A percentile compares a stretch with the other conserved stretches of the same genome.
phyloP scores from a whole-genome alignment of 2,888 invertebrate species.

The Catocala fraxini region DNA sequence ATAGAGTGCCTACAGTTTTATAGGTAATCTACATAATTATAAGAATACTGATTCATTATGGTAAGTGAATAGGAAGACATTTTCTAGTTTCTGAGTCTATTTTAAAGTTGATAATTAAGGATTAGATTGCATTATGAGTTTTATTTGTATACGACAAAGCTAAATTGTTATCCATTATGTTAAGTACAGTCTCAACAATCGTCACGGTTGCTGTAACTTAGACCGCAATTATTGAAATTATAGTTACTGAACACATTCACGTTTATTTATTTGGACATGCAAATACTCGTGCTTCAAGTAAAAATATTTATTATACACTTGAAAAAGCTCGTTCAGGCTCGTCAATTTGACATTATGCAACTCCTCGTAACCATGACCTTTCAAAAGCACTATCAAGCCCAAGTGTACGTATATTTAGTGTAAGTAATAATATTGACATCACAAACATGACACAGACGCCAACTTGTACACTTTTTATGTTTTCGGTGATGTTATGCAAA shows the following conservation, averaged over 20 bases:
- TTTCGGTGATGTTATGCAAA: slow-evolving; percentile 27
- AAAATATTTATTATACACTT: slow-evolving; percentile 75
- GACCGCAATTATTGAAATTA: slow-evolving; percentile 38
- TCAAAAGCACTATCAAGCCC: slow-evolving; percentile 27
- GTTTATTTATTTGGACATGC: slow-evolving; percentile 49
- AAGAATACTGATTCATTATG: too few species aligned
- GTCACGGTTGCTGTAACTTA: slow-evolving; percentile 23
- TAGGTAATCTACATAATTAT: too few species aligned
- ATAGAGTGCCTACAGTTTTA: too few species aligned
- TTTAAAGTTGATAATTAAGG: too few species aligned
- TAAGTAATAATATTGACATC: slow-evolving; percentile 18
- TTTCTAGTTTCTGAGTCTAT: too few species aligned
- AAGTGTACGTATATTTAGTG: slow-evolving; percentile 22
- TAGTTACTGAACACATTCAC: slow-evolving; percentile 27
- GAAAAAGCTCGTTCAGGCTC: slow-evolving; percentile 52
- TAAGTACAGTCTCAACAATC: slow-evolving; percentile 25
- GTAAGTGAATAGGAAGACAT: too few species aligned
- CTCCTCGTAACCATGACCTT: slow-evolving; percentile 59
- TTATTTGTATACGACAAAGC: not conserved
- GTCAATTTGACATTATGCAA: slow-evolving; percentile 58
- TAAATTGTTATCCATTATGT: slow-evolving; percentile 23
- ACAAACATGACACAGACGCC: slow-evolving; percentile 13
- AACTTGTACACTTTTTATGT: slow-evolving; percentile 26
- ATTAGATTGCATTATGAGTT: too few species aligned
- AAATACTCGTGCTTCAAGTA: slow-evolving; percentile 61